Conservation (phyloP, 2,113 vertebrate species). For the Chiloscyllium plagiosum region DNA sequence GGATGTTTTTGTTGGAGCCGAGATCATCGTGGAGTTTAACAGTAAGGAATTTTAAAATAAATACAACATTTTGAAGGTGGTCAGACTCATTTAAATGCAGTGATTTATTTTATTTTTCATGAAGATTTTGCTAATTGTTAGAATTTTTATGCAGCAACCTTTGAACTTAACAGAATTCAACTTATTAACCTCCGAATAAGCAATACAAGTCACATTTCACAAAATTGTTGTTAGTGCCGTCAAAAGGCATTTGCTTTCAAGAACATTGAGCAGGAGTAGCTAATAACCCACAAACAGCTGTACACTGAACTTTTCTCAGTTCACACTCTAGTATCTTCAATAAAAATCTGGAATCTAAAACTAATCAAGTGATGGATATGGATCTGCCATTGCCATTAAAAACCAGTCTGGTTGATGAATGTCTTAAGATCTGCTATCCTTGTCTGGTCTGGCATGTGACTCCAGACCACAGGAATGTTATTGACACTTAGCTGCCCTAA, state of each 20-base stretch:
- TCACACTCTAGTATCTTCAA: no score
- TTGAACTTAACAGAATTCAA: not conserved
- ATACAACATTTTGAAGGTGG: not conserved
- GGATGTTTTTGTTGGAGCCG: not conserved
- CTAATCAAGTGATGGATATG: no score
- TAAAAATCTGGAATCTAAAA: no score
- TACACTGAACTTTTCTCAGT: no score
- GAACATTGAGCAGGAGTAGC: no score
- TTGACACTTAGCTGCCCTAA: no score
- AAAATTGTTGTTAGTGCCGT: not conserved
- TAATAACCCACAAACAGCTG: no score
- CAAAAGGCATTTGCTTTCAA: not conserved
- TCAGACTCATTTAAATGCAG: not conserved
- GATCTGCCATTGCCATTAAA: no score
- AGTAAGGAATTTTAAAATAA: not conserved
- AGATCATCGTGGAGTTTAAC: not conserved
- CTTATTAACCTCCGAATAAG: not conserved
- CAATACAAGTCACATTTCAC: not conserved
- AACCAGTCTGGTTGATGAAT: no score
- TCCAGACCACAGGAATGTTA: no score
- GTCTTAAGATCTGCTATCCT: no score
- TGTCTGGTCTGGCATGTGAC: no score
- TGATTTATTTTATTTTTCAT: not conserved
- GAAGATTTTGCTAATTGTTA: not conserved
- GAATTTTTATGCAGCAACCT: not conserved